A percentile compares a stretch with the other conserved stretches of the same genome.
These are phyloP conservation scores for Oreocharis arfaki DNA, from an alignment of 2,113 vertebrate genomes.

Conservation along the genomic window DNA sequence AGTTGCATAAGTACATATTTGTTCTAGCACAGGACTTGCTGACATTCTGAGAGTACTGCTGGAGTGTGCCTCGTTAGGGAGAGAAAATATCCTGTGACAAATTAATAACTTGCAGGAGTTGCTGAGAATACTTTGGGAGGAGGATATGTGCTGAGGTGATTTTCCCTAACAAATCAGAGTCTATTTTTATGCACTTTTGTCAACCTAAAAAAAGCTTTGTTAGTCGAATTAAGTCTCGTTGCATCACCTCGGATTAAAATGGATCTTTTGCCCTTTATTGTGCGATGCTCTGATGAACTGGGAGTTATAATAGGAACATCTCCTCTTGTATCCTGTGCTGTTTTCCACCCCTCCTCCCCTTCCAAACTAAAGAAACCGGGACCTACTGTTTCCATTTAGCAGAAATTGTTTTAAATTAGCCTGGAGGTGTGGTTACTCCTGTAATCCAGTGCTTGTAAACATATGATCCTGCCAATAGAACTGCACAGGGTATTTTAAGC, in stretches of 20 bases:
- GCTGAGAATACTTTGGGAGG: not conserved
- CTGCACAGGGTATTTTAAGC: slow-evolving; percentile 26
- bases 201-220: not conserved
- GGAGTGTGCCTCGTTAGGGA: not conserved
- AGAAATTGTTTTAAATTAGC: slow-evolving; percentile 51
- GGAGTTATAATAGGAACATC: not conserved
- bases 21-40: not conserved
- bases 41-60: not conserved
- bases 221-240: not conserved
- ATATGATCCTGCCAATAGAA: slow-evolving; percentile 6
- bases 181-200: slow-evolving; percentile 19
- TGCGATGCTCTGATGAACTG: not conserved
- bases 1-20: rapidly evolving
- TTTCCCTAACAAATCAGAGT: not conserved
- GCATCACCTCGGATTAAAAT: not conserved
- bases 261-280: slow-evolving; percentile 5
- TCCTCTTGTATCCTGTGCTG: not conserved
- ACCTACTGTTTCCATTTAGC: slow-evolving; percentile 35
- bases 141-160: not conserved
- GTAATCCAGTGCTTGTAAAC: slow-evolving; percentile 51
- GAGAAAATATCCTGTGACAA: not conserved
- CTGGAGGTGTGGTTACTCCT: slow-evolving; percentile 45
- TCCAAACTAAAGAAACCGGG: not conserved
- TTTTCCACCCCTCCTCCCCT: not conserved
- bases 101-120: not conserved